These are phyloP conservation scores for Merodon equestris DNA, from an alignment of 2,888 invertebrate genomes.

Conservation along the genomic window DNA sequence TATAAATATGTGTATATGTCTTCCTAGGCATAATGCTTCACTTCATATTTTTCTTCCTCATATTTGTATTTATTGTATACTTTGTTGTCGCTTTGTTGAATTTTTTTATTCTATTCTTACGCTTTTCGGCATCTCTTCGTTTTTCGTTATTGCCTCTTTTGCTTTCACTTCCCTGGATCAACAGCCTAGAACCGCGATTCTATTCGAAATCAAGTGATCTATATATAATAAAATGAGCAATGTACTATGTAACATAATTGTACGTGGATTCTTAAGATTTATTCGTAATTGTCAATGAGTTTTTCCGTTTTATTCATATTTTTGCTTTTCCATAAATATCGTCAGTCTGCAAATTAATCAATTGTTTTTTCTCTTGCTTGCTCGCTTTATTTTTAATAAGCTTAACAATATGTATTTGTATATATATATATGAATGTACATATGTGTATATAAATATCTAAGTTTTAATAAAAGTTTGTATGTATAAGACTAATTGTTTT, in stretches of 20 bases:
- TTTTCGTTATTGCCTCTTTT: background rate
- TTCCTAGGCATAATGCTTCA: slow-evolving; percentile 28
- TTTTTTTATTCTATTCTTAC: background rate
- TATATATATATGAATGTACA: slow-evolving; percentile 19
- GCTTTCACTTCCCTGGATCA: too few relatives aligned
- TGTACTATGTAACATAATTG: slow-evolving; percentile 22
- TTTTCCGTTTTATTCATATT: slow-evolving; percentile 11
- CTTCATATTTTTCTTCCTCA: slow-evolving; percentile 13
- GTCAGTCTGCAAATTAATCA: slow-evolving; percentile 65
- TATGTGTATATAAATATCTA: slow-evolving; percentile 5
- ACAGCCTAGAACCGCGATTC: too few relatives aligned
- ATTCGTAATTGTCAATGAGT: slow-evolving; percentile 37
- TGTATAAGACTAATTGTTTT: slow-evolving; percentile 30
- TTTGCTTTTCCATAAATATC: slow-evolving; percentile 46
- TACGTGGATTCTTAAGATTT: slow-evolving; percentile 27
- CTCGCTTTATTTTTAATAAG: slow-evolving; percentile 47
- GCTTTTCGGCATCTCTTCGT: slow-evolving; percentile 6
- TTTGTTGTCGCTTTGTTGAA: slow-evolving; percentile 29
- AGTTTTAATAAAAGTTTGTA: slow-evolving; percentile 18
- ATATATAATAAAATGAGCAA: slow-evolving; percentile 37
- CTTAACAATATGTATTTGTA: too few relatives aligned
- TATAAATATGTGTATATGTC: slow-evolving; percentile 24
- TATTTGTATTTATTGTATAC: slow-evolving; percentile 19
- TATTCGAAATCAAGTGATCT: too few relatives aligned
- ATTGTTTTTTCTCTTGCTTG: slow-evolving; percentile 43